Evolutionary conservation across 2,113 vertebrate genomes (phyloP).

Genomic region (Tragelaphus buxtoni): DNA sequence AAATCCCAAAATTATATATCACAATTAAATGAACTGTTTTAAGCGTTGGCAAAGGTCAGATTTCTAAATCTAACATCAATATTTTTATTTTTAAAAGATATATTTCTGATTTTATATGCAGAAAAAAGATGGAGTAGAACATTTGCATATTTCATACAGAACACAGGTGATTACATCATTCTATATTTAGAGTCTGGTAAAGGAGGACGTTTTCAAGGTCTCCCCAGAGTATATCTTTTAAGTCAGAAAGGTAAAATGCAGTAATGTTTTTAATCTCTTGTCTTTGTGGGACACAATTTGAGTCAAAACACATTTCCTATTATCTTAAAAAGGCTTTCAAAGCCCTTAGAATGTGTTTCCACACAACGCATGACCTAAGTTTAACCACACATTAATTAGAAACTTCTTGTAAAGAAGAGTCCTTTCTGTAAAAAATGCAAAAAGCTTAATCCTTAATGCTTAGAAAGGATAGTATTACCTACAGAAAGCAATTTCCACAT

Average conservation of each 20-base stretch:
- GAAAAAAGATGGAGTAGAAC: not conserved
- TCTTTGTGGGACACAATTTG: constrained; percentile 20
- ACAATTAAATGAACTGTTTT: not conserved
- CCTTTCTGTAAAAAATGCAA: not conserved
- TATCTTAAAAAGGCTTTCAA: constrained; percentile 36
- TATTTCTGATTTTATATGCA: not conserved
- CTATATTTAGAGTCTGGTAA: constrained; percentile 6
- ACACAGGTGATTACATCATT: not conserved
- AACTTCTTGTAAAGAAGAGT: not conserved
- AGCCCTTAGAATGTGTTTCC: not conserved
- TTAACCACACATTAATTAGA: constrained; percentile 14
- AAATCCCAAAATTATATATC: not conserved
- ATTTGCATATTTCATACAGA: constrained; percentile 37
- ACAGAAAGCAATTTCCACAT: not conserved
- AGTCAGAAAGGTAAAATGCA: not conserved
- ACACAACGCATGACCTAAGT: not conserved
- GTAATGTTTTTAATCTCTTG: constrained; percentile 26
- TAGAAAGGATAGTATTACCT: not conserved
- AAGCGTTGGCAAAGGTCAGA: not conserved
- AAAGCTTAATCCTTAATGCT: not conserved
- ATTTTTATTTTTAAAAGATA: not conserved
- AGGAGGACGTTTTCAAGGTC: not conserved
- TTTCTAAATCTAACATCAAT: not conserved
- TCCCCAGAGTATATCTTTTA: not conserved
- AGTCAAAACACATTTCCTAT: constrained; percentile 34